These are phyloP conservation scores for Melikaiella ostensackeni DNA, from an alignment of 2,888 invertebrate species.

Conservation along the genomic window DNA sequence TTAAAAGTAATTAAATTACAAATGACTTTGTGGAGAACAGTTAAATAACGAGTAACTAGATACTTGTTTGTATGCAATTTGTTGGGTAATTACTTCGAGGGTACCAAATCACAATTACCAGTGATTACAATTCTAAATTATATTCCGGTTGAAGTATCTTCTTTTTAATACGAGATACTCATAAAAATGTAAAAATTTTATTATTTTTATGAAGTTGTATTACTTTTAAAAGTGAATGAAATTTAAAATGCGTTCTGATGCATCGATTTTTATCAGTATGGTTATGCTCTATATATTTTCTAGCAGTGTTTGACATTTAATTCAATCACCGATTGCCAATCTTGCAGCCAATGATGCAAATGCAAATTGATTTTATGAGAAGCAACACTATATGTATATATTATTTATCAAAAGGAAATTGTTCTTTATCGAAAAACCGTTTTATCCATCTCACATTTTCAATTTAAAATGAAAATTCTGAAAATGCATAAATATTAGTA, in stretches of 20 bases:
- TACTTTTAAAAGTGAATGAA: background rate
- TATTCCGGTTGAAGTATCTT: background rate
- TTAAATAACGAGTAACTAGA: slow-evolving; percentile 21
- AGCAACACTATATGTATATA: background rate
- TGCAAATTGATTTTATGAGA: slow-evolving; percentile 6
- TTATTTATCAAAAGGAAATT: slow-evolving; percentile 4
- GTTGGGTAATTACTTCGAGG: slow-evolving; percentile 24
- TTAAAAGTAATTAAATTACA: slow-evolving; percentile 26
- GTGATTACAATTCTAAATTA: slow-evolving; percentile 2
- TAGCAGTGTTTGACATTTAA: slow-evolving; percentile 4
- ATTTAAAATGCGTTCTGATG: background rate
- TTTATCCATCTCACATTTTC: too few species aligned
- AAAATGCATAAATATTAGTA: too few species aligned
- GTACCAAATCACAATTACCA: slow-evolving; percentile 15
- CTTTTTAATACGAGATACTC: too few species aligned
- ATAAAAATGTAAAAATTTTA: too few species aligned
- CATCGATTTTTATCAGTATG: background rate
- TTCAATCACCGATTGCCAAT: slow-evolving; percentile 19
- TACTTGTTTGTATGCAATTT: slow-evolving; percentile 9
- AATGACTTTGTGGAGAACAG: slow-evolving; percentile 8
- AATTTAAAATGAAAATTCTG: too few species aligned
- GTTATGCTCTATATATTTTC: background rate
- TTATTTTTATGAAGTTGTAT: too few species aligned
- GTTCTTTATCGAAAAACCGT: background rate
- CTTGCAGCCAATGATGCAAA: slow-evolving; percentile 28